A percentile compares a stretch with the other conserved stretches of the same genome.
These are phyloP conservation scores for Galaxias olidus DNA, from an alignment of 2,797 vertebrate genomes.

Conservation along the genomic window DNA sequence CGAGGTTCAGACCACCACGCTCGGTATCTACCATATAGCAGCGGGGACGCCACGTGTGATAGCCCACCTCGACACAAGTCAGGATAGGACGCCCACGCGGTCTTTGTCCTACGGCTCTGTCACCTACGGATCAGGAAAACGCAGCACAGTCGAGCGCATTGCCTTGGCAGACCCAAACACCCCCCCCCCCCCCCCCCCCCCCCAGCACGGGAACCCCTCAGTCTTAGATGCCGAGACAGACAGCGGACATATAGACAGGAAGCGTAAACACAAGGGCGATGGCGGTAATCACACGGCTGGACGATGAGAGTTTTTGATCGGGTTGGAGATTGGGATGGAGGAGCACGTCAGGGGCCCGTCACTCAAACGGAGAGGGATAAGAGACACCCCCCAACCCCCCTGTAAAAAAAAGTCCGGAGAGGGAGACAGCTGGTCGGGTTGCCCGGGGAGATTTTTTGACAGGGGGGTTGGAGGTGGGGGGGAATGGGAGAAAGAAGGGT, in stretches of 20 bases:
- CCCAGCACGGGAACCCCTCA: constrained; percentile 21
- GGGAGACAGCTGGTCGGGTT: constrained; percentile 4
- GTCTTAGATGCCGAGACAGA: constrained; percentile 19
- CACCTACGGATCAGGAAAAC: constrained; percentile 34
- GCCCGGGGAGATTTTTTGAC: constrained; percentile 54
- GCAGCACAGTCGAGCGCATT: constrained; percentile 21
- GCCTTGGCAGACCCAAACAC: constrained; percentile 13
- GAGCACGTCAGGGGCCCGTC: constrained; percentile 38
- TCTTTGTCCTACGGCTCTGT: constrained; percentile 33
- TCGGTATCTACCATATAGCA: constrained; percentile 64
- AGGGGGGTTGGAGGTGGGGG: too few species aligned
- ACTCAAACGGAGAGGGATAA: constrained; percentile 26
- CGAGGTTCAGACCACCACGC: constrained; percentile 49
- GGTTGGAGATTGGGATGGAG: constrained; percentile 39
- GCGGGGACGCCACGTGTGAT: constrained; percentile 65
- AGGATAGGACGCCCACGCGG: constrained; percentile 37
- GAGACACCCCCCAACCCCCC: constrained; percentile 23
- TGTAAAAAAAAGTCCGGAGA: constrained; percentile 49
- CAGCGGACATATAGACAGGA: constrained; percentile 52
- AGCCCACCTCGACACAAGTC: constrained; percentile 43
- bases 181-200: neutral
- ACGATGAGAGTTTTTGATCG: constrained; percentile 51
- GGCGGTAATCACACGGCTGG: constrained; percentile 60
- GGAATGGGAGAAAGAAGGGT: constrained; percentile 25
- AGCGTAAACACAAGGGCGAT: constrained; percentile 20